phyloP scores from a whole-genome alignment of 92 coral and sea anemone genomes.

The Actinostola sp. region DNA sequence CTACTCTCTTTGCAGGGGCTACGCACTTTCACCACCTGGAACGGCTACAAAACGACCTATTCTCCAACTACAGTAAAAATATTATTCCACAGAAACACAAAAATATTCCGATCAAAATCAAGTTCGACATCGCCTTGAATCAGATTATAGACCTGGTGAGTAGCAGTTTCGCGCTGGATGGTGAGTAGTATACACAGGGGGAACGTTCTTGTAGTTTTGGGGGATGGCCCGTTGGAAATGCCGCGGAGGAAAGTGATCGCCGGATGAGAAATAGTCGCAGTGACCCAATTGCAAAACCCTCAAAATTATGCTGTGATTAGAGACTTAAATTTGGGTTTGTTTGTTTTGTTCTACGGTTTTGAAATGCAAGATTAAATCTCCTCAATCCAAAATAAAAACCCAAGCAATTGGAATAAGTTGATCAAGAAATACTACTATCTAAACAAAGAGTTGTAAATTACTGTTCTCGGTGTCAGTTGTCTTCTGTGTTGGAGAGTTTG shows the following conservation, averaged over 20 bases:
- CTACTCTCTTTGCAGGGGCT: constrained; percentile 46
- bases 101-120: constrained; percentile 66
- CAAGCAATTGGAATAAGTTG: not conserved
- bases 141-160: constrained; percentile 93
- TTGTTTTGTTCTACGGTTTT: constrained; percentile 12
- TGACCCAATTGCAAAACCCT: constrained; percentile 11
- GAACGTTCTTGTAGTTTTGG: not conserved
- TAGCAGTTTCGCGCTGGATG: too few relatives aligned
- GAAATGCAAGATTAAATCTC: not conserved
- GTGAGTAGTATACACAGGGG: not conserved
- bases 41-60: constrained; percentile 57
- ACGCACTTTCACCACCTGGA: constrained; percentile 65
- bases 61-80: constrained; percentile 78
- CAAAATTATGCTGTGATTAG: constrained; percentile 30
- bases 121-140: constrained; percentile 82
- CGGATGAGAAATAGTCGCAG: not conserved
- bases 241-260: constrained; percentile 2
- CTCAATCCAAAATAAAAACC: not conserved
- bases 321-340: not conserved
- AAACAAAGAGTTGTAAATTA: too few relatives aligned
- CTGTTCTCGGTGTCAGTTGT: too few relatives aligned
- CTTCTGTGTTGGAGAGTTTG: not conserved
- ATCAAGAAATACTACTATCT: not conserved
- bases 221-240: constrained; percentile 9
- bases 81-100: constrained; percentile 77